Evolutionary conservation across 2,797 vertebrate genomes (phyloP).

Genomic region (Enteromius mattozi): DNA sequence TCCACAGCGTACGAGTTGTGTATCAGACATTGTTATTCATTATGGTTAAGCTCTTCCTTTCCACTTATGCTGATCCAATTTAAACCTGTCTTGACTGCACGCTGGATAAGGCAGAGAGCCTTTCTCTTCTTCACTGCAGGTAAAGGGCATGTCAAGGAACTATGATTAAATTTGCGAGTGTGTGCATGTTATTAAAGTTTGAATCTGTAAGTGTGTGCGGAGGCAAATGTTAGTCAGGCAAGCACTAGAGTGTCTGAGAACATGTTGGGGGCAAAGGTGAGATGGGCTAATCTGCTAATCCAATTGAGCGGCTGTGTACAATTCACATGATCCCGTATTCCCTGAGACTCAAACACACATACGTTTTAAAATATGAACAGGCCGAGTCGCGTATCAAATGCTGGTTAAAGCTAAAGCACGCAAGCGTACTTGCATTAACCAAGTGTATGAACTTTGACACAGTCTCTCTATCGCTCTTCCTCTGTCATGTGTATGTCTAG

Average conservation of each 20-base stretch:
- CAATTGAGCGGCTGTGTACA: slow-evolving; percentile 73
- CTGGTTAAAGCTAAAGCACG: slow-evolving; percentile 42
- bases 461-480: slow-evolving; percentile 59
- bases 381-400: background rate
- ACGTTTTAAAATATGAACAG: slow-evolving; percentile 47
- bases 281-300: slow-evolving; percentile 82
- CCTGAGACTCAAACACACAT: slow-evolving; percentile 60
- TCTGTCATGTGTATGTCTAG: slow-evolving; percentile 57
- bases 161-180: slow-evolving; percentile 43
- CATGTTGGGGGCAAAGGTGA: slow-evolving; percentile 76
- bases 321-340: slow-evolving; percentile 78
- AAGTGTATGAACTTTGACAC: slow-evolving; percentile 43
- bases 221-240: slow-evolving; percentile 60
- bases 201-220: slow-evolving; percentile 3
- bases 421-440: slow-evolving; percentile 65
- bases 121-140: slow-evolving; percentile 65
- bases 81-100: slow-evolving; percentile 70
- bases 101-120: slow-evolving; percentile 66
- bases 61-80: slow-evolving; percentile 68
- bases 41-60: slow-evolving; percentile 33
- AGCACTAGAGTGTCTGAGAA: slow-evolving; percentile 69
- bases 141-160: slow-evolving; percentile 61
- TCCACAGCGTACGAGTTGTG: slow-evolving; percentile 17
- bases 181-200: slow-evolving; percentile 45
- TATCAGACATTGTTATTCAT: slow-evolving; percentile 44